Percentiles rank a stretch among this genome's conserved stretches.
phyloP scores from a whole-genome alignment of 2,888 invertebrate genomes.

The Cremastinae sp. region DNA sequence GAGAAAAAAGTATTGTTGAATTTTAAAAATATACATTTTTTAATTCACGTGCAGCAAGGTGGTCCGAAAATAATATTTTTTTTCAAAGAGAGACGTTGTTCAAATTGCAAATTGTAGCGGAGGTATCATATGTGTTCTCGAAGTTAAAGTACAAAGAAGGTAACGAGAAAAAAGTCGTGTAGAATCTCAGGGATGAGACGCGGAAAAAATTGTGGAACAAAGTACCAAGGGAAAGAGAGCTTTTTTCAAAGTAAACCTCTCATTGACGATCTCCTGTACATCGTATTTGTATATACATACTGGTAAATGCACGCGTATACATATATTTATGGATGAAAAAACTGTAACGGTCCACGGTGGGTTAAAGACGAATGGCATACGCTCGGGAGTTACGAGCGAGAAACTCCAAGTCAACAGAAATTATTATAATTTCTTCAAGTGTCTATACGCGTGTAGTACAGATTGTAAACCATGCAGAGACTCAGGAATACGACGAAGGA shows the following conservation, averaged over 20 bases:
- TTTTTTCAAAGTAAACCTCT: slow-evolving; percentile 41
- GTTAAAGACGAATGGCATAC: slow-evolving; percentile 52
- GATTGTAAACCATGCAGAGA: background rate
- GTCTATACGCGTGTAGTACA: slow-evolving; percentile 21
- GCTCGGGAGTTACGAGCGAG: slow-evolving; percentile 50
- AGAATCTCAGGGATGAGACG: slow-evolving; percentile 34
- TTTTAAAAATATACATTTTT: too few relatives aligned
- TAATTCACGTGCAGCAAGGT: too few relatives aligned
- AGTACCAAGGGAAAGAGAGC: slow-evolving; percentile 25
- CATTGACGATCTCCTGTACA: slow-evolving; percentile 27
- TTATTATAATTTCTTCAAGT: slow-evolving; percentile 37
- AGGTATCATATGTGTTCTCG: too few relatives aligned
- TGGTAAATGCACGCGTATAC: background rate
- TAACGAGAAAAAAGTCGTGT: background rate
- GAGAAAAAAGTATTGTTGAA: too few relatives aligned
- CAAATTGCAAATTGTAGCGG: too few relatives aligned
- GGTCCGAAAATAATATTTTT: too few relatives aligned
- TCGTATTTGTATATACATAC: slow-evolving; percentile 17
- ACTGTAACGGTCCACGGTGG: slow-evolving; percentile 47
- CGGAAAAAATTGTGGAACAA: slow-evolving; percentile 21
- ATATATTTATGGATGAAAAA: slow-evolving; percentile 26
- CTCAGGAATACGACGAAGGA: background rate
- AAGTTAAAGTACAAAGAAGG: background rate
- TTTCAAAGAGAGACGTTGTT: too few relatives aligned
- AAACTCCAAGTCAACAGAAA: slow-evolving; percentile 43